These are phyloP conservation scores for Chloroceryle amazona DNA, from an alignment of 2,797 vertebrate genomes.

Conservation along the genomic window DNA sequence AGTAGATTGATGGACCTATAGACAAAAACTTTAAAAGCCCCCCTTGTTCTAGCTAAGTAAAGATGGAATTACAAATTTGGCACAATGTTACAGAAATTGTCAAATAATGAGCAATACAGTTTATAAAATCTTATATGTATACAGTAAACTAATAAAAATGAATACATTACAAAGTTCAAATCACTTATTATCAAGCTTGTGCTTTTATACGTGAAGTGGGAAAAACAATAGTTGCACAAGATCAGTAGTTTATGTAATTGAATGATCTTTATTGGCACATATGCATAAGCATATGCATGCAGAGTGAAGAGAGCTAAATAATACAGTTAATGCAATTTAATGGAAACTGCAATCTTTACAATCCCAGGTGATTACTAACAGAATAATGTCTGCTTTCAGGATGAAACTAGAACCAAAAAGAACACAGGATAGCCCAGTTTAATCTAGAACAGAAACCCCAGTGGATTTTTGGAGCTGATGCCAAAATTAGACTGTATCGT, in stretches of 20 bases:
- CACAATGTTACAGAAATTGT: not conserved
- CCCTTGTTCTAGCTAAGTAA: not conserved
- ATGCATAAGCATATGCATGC: not conserved
- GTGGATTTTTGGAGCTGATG: not conserved
- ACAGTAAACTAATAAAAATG: not conserved
- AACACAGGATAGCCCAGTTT: not conserved
- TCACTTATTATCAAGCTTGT: not conserved
- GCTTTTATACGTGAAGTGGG: not conserved
- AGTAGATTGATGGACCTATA: not conserved
- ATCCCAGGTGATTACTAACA: not conserved
- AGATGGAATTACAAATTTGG: not conserved
- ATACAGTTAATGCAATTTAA: not conserved
- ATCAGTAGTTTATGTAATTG: not conserved
- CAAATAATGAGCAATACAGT: not conserved
- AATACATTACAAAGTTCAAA: not conserved
- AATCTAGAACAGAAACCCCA: not conserved
- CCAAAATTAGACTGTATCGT: not conserved
- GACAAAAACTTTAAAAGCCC: not conserved
- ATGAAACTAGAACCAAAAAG: not conserved
- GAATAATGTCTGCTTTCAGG: not conserved
- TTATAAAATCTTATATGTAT: not conserved
- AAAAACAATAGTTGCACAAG: not conserved
- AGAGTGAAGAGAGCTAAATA: not conserved
- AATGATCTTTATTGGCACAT: not conserved
- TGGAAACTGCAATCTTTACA: not conserved